Evolutionary conservation across 2,113 vertebrate genomes (phyloP).

Genomic region (Poeciliopsis prolifica): DNA sequence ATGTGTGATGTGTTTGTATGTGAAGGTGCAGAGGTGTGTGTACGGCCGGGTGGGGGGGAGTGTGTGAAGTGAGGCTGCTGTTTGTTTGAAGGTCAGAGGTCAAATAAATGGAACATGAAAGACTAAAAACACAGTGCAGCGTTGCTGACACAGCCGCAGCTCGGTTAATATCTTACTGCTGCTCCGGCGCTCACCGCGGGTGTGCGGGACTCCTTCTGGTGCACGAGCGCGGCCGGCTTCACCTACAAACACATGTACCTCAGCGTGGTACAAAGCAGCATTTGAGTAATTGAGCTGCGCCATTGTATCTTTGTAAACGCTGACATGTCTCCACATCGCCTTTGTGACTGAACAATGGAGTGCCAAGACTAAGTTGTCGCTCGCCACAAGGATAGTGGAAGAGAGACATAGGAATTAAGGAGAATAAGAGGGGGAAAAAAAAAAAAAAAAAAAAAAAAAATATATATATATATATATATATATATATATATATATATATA

Average conservation of each 20-base stretch:
- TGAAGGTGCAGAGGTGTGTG: conserved; percentile 43
- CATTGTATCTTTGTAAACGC: conserved; percentile 75
- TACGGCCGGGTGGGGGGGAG: conserved; percentile 18
- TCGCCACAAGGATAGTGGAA: conserved; percentile 61
- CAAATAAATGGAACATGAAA: conserved; percentile 82
- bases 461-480: no score
- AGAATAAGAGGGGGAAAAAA: no score
- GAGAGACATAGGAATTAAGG: conserved; percentile 10
- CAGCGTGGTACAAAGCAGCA: conserved; percentile 52
- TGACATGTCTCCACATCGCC: conserved; percentile 74
- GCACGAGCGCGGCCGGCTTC: conserved; percentile 21
- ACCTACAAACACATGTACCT: conserved; percentile 57
- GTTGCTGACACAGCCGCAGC: conserved; percentile 73
- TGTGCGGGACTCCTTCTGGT: conserved; percentile 21
- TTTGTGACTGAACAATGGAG: conserved; percentile 74
- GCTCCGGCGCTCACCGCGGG: conserved; percentile 24
- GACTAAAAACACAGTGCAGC: conserved; percentile 69
- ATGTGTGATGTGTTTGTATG: conserved; percentile 32
- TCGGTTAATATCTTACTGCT: conserved; percentile 79
- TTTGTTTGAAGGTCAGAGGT: conserved; percentile 72
- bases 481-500: no score
- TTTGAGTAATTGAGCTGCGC: conserved; percentile 76
- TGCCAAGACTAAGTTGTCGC: conserved; percentile 66
- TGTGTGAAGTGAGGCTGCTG: conserved; percentile 48
- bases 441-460: no score